Evolutionary conservation across 2,888 invertebrate species (phyloP).

Genomic region (Watsonalla cultraria): DNA sequence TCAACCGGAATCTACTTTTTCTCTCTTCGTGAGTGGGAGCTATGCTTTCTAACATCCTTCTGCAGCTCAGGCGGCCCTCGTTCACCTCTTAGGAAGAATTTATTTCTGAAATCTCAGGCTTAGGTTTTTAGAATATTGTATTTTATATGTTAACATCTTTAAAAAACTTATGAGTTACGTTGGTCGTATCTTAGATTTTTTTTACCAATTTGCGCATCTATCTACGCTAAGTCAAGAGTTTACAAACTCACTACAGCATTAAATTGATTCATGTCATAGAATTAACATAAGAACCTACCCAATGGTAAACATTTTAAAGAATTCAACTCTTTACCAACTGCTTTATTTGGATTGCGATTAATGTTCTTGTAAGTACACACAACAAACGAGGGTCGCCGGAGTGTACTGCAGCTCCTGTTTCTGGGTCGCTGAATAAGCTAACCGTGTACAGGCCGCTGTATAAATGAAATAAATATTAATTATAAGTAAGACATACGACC

Average conservation of each 20-base stretch:
- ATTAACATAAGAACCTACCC: too few relatives aligned
- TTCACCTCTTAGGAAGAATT: not conserved
- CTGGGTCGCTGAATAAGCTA: slow-evolving; percentile 66
- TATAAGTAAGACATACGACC: not conserved
- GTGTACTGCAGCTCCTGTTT: slow-evolving; percentile 69
- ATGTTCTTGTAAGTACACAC: slow-evolving; percentile 12
- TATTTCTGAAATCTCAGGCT: too few relatives aligned
- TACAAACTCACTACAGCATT: too few relatives aligned
- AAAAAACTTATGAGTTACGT: not conserved
- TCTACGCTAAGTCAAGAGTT: too few relatives aligned
- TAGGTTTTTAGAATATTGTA: too few relatives aligned
- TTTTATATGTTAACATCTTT: too few relatives aligned
- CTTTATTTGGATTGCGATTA: too few relatives aligned
- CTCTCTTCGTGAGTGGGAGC: slow-evolving; percentile 78
- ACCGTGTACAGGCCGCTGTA: slow-evolving; percentile 68
- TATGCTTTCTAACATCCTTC: slow-evolving; percentile 68
- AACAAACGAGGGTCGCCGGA: slow-evolving; percentile 60
- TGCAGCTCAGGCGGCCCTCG: slow-evolving; percentile 36
- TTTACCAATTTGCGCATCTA: too few relatives aligned
- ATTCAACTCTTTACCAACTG: too few relatives aligned
- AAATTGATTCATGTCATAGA: too few relatives aligned
- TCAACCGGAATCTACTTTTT: slow-evolving; percentile 67
- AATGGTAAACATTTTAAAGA: too few relatives aligned
- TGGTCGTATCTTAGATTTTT: too few relatives aligned
- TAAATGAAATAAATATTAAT: slow-evolving; percentile 9